These are phyloP conservation scores for Phortica magna DNA, from an alignment of 2,888 invertebrate genomes.

Conservation along the genomic window DNA sequence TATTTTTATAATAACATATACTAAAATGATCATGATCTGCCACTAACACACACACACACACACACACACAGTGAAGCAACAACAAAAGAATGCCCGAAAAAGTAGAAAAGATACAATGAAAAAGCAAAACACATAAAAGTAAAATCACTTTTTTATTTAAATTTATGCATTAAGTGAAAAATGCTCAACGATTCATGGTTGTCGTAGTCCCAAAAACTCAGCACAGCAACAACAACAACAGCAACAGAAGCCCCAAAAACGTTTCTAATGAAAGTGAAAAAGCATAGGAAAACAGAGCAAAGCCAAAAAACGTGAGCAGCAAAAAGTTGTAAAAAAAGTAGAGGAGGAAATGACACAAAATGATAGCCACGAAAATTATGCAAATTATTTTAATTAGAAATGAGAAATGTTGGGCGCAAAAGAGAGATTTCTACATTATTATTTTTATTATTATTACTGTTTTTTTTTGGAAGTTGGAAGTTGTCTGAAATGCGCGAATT, in stretches of 20 bases:
- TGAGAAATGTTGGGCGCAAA: conserved; percentile 22
- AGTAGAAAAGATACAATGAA: not conserved
- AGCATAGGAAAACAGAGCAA: conserved; percentile 10
- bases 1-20: conserved; percentile 30
- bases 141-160: conserved; percentile 30
- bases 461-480: not conserved
- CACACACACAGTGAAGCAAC: conserved; percentile 18
- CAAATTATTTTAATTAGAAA: conserved; percentile 69
- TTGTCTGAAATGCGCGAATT: not conserved
- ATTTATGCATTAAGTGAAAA: conserved; percentile 39
- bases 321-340: not conserved
- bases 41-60: conserved; percentile 40
- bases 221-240: not conserved
- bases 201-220: conserved; percentile 58
- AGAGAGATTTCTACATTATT: conserved; percentile 1
- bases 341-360: not conserved
- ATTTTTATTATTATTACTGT: not conserved
- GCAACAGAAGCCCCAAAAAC: conserved; percentile 2
- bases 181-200: conserved; percentile 54
- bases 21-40: conserved; percentile 43
- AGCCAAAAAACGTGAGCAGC: not conserved
- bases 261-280: conserved; percentile 75
- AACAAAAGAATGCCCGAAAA: conserved; percentile 35
- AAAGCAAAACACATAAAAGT: conserved; percentile 31
- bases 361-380: conserved; percentile 64